Base-by-base conservation (phyloP, 2,888 invertebrate species). In the Himalopsyche japonica region DNA sequence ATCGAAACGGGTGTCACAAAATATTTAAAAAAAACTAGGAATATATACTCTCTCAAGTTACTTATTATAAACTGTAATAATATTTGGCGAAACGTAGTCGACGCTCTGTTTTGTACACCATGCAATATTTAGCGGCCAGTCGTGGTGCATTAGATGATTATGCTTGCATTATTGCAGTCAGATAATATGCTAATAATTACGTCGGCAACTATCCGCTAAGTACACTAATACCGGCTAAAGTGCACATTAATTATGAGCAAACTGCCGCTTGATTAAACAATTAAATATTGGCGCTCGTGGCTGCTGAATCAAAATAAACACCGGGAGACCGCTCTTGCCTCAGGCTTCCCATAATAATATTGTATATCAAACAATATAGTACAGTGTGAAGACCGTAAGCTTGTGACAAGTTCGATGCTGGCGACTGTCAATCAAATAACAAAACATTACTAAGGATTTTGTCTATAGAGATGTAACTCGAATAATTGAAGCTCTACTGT, bases 211-310 rank as follows among this genome's bases (percentile, higher is more conserved):
- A 84, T 86, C 81, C 82, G 64, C 84, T 84, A 84, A 84, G 86
- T 76, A 86, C 84, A 86, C 86, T 86, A 86, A 84, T 85, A 84
- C 81, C 80, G 82, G 48, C 84, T 80, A 78, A 86, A 86, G 86
- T 84, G 86, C 86, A 82, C 83, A 86, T 86, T 86, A 85, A 86
- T 86, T 86, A 86, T 86, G 86, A 81, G 85, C 85, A 86, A 86
- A 86, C 86, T 49, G 82, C 34, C 81, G 86, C 83, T 82, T 86
- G 85, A 86, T 86, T 85, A 86, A 86, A 86, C 86, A 86, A 70
- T 86, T 84, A 85, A 86, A 86, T 84, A 86, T 86, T 85, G 80
- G 85, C n/a, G 57, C 15, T 80, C 43, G 20, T 57, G 57, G 24
- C 20, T 57, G 57, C 64, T 27, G 76, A 49, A 79, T 83, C 79